phyloP scores from a whole-genome alignment of 2,113 vertebrate species.

The Chloropsis cyanopogon region DNA sequence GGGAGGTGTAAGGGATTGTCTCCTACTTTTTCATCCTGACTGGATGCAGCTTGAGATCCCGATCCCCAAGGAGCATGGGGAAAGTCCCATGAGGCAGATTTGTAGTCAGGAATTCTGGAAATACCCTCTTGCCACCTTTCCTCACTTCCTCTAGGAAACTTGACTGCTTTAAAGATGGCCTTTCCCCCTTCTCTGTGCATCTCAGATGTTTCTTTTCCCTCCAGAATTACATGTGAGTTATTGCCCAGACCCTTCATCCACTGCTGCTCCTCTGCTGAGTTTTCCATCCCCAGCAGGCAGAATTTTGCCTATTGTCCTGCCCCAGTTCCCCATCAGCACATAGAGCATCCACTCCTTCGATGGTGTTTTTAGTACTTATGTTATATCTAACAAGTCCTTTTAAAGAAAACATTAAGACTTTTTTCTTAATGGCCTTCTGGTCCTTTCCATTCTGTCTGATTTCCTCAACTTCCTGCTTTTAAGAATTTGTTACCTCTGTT shows the following conservation, averaged over 20 bases:
- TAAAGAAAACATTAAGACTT: background rate
- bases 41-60: background rate
- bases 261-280: background rate
- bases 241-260: background rate
- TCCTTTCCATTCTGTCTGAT: background rate
- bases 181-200: background rate
- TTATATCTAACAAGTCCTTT: background rate
- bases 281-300: background rate
- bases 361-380: background rate
- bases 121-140: background rate
- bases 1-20: background rate
- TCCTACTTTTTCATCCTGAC: background rate
- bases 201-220: background rate
- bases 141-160: background rate
- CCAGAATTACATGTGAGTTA: fast-evolving
- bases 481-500: background rate
- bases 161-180: background rate
- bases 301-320: background rate
- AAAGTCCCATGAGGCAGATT: background rate
- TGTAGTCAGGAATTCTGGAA: background rate
- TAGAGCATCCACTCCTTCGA: background rate
- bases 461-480: background rate
- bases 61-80: background rate
- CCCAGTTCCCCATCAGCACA: background rate
- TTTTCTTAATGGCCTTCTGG: background rate